Conservation (phyloP, 2,113 vertebrate species). For the Mionectes macconnelli region DNA sequence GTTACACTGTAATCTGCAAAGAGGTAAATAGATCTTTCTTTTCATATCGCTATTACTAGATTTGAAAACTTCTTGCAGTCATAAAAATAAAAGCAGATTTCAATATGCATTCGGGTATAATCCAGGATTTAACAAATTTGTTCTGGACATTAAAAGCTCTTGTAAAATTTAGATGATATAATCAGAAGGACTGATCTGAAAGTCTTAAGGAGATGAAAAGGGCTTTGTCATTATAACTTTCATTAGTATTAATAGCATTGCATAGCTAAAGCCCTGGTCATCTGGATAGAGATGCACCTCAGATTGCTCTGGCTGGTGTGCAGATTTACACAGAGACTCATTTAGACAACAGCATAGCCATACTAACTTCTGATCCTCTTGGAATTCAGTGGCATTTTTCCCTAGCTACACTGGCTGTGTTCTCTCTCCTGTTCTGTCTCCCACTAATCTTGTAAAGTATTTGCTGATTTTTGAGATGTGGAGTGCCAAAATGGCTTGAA, state of each 20-base stretch:
- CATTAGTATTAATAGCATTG: slow-evolving; percentile 15
- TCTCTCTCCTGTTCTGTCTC: background rate
- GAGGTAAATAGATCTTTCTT: background rate
- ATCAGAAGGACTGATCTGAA: slow-evolving; percentile 8
- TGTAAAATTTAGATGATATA: background rate
- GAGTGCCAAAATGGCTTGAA: background rate
- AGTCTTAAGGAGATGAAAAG: slow-evolving; percentile 20
- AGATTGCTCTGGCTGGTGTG: background rate
- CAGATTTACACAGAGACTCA: background rate
- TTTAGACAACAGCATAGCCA: background rate
- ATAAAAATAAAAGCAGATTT: background rate
- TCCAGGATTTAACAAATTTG: background rate
- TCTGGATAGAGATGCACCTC: background rate
- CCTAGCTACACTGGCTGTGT: background rate
- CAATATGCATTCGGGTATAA: background rate
- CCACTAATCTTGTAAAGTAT: background rate
- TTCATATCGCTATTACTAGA: background rate
- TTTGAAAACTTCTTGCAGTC: background rate
- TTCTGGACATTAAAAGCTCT: background rate
- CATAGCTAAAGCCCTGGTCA: background rate
- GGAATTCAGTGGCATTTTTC: background rate
- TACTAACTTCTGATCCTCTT: background rate
- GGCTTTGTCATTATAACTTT: background rate
- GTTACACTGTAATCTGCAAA: background rate
- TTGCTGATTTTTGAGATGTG: background rate